phyloP scores from a whole-genome alignment of 1,140 invertebrate genomes.

The Cydia strobilella region DNA sequence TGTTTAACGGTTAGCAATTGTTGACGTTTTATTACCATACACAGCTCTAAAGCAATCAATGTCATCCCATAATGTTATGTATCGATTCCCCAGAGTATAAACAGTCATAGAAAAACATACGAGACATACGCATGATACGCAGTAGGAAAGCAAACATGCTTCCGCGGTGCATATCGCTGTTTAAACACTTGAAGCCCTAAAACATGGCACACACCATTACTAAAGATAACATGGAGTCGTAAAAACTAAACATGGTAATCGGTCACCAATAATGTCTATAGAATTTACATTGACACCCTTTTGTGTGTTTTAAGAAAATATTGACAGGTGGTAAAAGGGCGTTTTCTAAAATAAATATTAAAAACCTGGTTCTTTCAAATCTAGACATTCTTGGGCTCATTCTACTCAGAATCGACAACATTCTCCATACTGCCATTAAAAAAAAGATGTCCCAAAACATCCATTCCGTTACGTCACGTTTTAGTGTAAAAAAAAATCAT shows the following conservation, averaged over 20 bases:
- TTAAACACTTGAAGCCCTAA: conserved; percentile 33
- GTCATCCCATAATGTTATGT: background rate
- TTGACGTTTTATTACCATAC: conserved; percentile 10
- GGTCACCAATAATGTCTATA: conserved; percentile 27
- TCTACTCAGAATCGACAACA: too few relatives aligned
- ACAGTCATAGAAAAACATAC: background rate
- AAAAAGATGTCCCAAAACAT: too few relatives aligned
- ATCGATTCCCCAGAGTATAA: conserved; percentile 11
- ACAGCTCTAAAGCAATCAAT: conserved; percentile 11
- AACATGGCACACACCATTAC: conserved; percentile 33
- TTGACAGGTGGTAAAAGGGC: conserved; percentile 9
- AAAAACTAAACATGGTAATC: conserved; percentile 30
- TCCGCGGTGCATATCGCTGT: conserved; percentile 43
- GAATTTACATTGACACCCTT: conserved; percentile 8
- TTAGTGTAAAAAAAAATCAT: too few relatives aligned
- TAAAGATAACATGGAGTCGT: conserved; percentile 34
- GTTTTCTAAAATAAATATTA: too few relatives aligned
- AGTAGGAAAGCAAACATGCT: conserved; percentile 60
- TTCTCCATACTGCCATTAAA: too few relatives aligned
- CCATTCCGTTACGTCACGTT: too few relatives aligned
- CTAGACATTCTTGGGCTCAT: too few relatives aligned
- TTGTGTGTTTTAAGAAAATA: conserved; percentile 6
- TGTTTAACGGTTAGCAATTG: conserved; percentile 8
- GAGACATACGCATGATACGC: conserved; percentile 7
- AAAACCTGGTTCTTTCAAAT: too few relatives aligned